Percentiles rank a stretch among this genome's conserved stretches.
Conservation (phyloP, 2,113 vertebrate species). For the Sinocyclocheilus rhinocerous region DNA sequence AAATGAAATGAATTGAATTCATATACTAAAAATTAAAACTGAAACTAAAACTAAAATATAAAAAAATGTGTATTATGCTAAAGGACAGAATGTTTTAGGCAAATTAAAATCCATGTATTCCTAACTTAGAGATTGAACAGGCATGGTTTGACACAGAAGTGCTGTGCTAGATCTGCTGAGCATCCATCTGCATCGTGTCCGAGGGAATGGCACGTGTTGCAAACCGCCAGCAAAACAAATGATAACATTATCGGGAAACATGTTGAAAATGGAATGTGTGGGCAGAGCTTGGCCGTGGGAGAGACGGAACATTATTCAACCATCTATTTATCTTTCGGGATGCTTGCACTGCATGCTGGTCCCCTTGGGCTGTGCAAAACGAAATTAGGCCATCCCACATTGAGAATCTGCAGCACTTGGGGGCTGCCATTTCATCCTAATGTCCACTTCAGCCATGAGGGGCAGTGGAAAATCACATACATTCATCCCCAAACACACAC, state of each 20-base stretch:
- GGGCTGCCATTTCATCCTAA: constrained; percentile 57
- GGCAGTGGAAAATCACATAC: constrained; percentile 45
- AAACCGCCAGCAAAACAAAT: constrained; percentile 47
- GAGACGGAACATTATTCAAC: constrained; percentile 48
- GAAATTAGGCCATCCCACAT: constrained; percentile 52
- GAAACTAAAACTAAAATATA: too few relatives aligned
- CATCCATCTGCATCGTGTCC: constrained; percentile 38
- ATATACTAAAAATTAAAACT: too few relatives aligned
- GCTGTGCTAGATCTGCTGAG: constrained; percentile 9
- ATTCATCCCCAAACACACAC: constrained; percentile 9
- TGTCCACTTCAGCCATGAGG: constrained; percentile 52
- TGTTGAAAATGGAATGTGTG: constrained; percentile 44
- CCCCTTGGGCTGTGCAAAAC: constrained; percentile 47
- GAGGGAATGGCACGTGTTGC: constrained; percentile 28
- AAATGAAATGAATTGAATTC: too few relatives aligned
- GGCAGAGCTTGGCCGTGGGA: constrained; percentile 42
- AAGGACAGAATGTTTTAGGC: too few relatives aligned
- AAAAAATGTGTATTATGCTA: too few relatives aligned
- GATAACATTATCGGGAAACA: constrained; percentile 45
- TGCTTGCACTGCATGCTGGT: constrained; percentile 35
- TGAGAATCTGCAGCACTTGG: constrained; percentile 41
- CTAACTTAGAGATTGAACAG: too few relatives aligned
- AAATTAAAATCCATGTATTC: too few relatives aligned
- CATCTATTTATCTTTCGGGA: constrained; percentile 42
- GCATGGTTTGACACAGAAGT: neutral